Evolutionary conservation across 1,140 invertebrate genomes (phyloP).

Genomic region (Trichonephila clavipes): DNA sequence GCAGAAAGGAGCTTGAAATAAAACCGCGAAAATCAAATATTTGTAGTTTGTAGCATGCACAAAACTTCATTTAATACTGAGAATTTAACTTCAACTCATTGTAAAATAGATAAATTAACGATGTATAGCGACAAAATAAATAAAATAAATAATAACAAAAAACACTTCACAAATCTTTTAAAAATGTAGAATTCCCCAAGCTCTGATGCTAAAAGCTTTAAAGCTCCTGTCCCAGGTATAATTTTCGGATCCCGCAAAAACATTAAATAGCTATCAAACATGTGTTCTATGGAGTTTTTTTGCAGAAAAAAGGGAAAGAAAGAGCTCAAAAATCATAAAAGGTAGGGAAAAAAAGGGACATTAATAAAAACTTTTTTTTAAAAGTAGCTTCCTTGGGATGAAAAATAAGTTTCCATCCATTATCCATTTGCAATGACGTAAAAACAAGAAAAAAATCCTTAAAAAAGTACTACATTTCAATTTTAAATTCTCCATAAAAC

Average conservation of each 20-base stretch:
- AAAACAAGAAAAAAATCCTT: slow-evolving; percentile 34
- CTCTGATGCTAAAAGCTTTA: not conserved
- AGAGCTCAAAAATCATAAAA: not conserved
- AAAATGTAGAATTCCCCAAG: not conserved
- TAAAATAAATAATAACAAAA: not conserved
- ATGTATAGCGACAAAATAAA: too few relatives aligned
- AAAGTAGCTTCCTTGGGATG: not conserved
- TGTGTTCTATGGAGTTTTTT: slow-evolving; percentile 14
- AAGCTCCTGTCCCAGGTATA: not conserved
- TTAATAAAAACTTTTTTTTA: not conserved
- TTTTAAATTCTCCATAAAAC: slow-evolving; percentile 23
- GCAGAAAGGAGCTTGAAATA: too few relatives aligned
- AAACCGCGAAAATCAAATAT: too few relatives aligned
- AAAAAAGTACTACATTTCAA: slow-evolving; percentile 35
- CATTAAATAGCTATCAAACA: slow-evolving; percentile 67
- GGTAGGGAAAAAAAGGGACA: not conserved
- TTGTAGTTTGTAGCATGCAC: too few relatives aligned
- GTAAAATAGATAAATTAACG: too few relatives aligned
- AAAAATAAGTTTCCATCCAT: slow-evolving; percentile 16
- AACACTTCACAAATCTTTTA: too few relatives aligned
- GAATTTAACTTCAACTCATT: too few relatives aligned
- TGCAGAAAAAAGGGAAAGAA: not conserved
- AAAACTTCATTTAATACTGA: too few relatives aligned
- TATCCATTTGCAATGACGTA: slow-evolving; percentile 50
- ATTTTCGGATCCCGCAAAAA: slow-evolving; percentile 40